Percentiles rank a stretch among this genome's conserved stretches.
These are phyloP conservation scores for Drosophila eugracilis DNA, from an alignment of 1,140 invertebrate genomes.

Conservation along the genomic window DNA sequence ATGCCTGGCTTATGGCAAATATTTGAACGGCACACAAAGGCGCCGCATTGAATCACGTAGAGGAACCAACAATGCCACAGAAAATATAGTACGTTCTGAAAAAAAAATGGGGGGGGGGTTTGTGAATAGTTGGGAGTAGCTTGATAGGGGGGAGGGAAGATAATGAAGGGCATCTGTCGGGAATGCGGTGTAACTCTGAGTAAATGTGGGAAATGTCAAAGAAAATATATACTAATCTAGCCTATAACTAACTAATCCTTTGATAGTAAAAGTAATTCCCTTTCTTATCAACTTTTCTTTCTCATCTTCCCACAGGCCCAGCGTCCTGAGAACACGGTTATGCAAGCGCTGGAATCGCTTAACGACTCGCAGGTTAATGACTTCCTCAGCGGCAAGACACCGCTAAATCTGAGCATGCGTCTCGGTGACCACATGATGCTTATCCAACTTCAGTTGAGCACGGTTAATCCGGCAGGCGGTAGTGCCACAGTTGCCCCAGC, in stretches of 20 bases:
- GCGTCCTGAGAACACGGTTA: constrained; percentile 95
- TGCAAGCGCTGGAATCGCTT: constrained; percentile 96
- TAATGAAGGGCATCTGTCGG: constrained; percentile 5
- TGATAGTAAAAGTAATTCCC: neutral
- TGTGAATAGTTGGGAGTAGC: constrained; percentile 7
- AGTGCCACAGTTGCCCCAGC: constrained; percentile 23
- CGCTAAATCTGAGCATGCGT: constrained; percentile 96
- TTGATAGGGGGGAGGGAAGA: neutral
- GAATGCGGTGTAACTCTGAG: constrained; percentile 21
- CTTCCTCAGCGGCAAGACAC: constrained; percentile 96
- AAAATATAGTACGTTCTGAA: constrained; percentile 6
- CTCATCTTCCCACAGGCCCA: constrained; percentile 88
- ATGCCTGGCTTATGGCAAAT: constrained; percentile 19
- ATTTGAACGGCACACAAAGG: constrained; percentile 60
- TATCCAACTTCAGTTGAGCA: constrained; percentile 96
- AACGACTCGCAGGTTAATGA: constrained; percentile 98
- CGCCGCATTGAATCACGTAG: constrained; percentile 72
- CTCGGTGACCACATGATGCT: constrained; percentile 98
- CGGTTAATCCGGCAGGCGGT: constrained; percentile 86
- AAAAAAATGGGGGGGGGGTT: constrained; percentile 12
- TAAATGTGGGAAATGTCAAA: neutral
- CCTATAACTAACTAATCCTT: too few species aligned
- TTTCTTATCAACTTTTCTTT: neutral
- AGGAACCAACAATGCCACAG: constrained; percentile 25
- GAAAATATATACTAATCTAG: too few species aligned